Conservation (phyloP, 2,888 invertebrate species). For the Clanis bilineata region DNA sequence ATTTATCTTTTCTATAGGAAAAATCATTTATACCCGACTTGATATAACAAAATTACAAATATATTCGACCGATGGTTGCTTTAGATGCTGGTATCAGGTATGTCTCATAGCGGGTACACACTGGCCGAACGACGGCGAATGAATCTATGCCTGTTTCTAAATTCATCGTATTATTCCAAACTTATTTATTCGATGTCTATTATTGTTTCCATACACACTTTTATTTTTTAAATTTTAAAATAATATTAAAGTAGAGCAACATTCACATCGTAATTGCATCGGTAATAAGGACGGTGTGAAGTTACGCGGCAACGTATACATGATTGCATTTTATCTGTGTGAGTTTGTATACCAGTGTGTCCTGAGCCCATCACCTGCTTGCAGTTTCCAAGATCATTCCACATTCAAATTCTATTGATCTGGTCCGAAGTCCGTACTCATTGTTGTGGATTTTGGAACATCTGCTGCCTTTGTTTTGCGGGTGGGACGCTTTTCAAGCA, state of each 20-base stretch:
- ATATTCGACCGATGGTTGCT: not conserved
- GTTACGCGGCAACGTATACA: conserved; percentile 42
- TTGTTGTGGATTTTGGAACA: conserved; percentile 55
- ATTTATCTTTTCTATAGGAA: not conserved
- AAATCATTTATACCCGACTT: not conserved
- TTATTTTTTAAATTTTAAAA: not conserved
- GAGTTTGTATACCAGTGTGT: conserved; percentile 29
- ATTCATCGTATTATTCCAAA: no score
- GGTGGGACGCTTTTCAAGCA: conserved; percentile 45
- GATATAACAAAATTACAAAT: not conserved
- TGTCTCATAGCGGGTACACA: no score
- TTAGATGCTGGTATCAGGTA: no score
- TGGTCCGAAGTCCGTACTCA: conserved; percentile 42
- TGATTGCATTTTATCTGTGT: conserved; percentile 32
- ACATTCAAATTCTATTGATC: conserved; percentile 51
- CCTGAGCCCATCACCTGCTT: conserved; percentile 31
- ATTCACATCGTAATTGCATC: conserved; percentile 30
- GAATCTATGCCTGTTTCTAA: no score
- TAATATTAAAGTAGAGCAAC: conserved; percentile 47
- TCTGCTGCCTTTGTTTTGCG: conserved; percentile 60
- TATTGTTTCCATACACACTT: not conserved
- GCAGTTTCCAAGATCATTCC: conserved; percentile 32
- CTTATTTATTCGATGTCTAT: no score
- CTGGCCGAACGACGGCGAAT: no score
- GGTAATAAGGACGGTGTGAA: conserved; percentile 53